Percentiles rank a stretch among this genome's conserved stretches.
These are phyloP conservation scores for Ladona fulva DNA, from an alignment of 1,140 invertebrate genomes.

Conservation along the genomic window DNA sequence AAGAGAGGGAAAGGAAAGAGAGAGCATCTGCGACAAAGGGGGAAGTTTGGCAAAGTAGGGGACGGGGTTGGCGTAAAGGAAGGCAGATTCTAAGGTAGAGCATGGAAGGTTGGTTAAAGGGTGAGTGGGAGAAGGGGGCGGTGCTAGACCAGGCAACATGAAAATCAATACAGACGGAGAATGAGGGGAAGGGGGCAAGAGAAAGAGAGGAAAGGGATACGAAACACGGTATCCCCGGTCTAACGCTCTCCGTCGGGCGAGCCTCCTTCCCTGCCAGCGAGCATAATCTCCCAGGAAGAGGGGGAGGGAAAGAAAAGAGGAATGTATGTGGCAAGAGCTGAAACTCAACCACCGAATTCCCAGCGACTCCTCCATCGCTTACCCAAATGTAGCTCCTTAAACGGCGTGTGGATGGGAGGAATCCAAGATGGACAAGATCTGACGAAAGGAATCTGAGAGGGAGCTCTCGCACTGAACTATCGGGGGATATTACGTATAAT, in stretches of 20 bases:
- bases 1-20: background rate
- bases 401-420: too few species aligned
- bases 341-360: too few species aligned
- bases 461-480: too few species aligned
- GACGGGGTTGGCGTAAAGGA: background rate
- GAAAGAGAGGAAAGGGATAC: background rate
- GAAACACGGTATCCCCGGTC: too few species aligned
- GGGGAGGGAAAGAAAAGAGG: background rate
- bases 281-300: background rate
- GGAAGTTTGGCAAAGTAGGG: background rate
- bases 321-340: background rate
- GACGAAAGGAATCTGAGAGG: too few species aligned
- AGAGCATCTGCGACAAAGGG: background rate
- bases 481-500: too few species aligned
- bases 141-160: background rate
- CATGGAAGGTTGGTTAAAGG: background rate
- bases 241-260: too few species aligned
- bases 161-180: background rate
- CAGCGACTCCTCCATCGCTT: background rate
- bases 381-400: background rate
- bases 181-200: background rate
- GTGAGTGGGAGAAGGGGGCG: background rate
- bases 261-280: background rate
- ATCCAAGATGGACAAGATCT: too few species aligned
- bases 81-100: background rate